Conservation (phyloP, 2,113 vertebrate genomes). For the Crotalus tigris region DNA sequence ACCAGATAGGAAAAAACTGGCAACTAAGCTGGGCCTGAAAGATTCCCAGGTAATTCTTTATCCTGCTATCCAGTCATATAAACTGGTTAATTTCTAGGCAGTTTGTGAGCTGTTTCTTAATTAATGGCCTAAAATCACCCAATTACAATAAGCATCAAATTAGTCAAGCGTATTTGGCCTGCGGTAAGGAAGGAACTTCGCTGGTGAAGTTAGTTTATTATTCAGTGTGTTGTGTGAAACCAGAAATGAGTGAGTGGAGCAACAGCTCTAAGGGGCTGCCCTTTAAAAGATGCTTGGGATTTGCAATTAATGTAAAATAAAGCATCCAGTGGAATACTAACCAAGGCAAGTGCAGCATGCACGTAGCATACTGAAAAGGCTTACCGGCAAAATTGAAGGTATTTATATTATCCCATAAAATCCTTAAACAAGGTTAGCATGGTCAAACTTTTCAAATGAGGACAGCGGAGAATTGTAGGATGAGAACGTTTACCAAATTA, state of each 20-base stretch:
- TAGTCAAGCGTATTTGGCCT: not conserved
- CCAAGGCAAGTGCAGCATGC: not conserved
- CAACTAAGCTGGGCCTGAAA: conserved; percentile 89
- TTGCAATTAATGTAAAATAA: not conserved
- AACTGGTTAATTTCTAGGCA: not conserved
- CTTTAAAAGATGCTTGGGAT: not conserved
- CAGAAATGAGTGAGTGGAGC: not conserved
- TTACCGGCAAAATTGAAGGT: not conserved
- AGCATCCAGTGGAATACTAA: not conserved
- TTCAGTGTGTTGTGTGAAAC: not conserved
- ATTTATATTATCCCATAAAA: not conserved
- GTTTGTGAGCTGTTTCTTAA: too few species aligned
- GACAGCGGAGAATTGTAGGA: not conserved
- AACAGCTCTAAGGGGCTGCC: not conserved
- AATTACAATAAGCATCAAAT: not conserved
- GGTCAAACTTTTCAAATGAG: not conserved
- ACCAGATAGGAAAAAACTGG: conserved; percentile 93
- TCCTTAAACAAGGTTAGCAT: not conserved
- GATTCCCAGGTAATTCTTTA: conserved; percentile 86
- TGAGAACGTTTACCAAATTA: not conserved
- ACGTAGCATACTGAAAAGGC: not conserved
- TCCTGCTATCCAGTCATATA: not conserved
- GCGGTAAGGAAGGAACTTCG: not conserved
- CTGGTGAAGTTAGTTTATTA: not conserved
- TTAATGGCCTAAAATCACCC: not conserved